phyloP scores from a whole-genome alignment of 2,113 vertebrate species.

The Ochotona curzoniae region DNA sequence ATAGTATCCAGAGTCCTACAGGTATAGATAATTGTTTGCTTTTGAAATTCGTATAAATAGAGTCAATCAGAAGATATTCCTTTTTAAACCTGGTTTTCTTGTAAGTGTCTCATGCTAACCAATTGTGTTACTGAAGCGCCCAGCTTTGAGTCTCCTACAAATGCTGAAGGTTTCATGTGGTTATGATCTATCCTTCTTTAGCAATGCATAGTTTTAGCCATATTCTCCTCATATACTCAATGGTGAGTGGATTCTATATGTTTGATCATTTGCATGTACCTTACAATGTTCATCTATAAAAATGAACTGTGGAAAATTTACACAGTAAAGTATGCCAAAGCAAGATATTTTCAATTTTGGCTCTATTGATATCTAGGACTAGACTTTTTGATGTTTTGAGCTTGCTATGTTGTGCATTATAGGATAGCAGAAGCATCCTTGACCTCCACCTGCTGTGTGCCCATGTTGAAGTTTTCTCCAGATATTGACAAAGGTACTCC shows the following conservation, averaged over 20 bases:
- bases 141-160: no score
- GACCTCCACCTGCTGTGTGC: neutral
- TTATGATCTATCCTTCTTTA: neutral
- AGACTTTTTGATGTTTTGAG: neutral
- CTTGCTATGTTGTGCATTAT: neutral
- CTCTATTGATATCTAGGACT: neutral
- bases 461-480: neutral
- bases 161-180: no score
- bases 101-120: no score
- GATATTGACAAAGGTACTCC: neutral
- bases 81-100: neutral
- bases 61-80: neutral
- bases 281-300: neutral
- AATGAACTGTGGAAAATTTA: neutral
- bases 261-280: neutral
- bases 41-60: neutral
- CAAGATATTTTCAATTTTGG: neutral
- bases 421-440: neutral
- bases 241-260: rapidly evolving
- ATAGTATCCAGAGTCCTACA: neutral
- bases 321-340: neutral
- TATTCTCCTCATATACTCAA: neutral
- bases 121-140: no score
- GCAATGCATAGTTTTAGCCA: neutral
- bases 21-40: neutral